A percentile compares a stretch with the other conserved stretches of the same genome.
Evolutionary conservation across 2,888 invertebrate genomes (phyloP).

Genomic region (Diadegma fenestrale): DNA sequence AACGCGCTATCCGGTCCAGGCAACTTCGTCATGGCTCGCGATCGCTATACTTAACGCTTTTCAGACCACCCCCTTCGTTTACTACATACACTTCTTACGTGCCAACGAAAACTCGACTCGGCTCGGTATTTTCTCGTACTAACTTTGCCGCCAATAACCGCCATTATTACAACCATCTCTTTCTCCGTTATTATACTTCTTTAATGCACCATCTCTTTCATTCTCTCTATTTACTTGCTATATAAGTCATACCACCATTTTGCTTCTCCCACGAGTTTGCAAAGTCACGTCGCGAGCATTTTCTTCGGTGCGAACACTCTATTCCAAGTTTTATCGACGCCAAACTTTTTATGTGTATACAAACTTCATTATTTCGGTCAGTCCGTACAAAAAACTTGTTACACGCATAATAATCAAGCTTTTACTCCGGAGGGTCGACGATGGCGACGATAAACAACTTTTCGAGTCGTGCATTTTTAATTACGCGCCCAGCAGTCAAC

Average conservation of each 20-base stretch:
- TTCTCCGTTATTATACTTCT: constrained; percentile 27
- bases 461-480: too few relatives aligned
- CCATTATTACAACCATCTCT: constrained; percentile 35
- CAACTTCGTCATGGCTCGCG: constrained; percentile 57
- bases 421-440: not conserved
- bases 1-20: constrained; percentile 44
- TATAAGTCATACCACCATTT: not conserved
- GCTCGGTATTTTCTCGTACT: constrained; percentile 36
- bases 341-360: constrained; percentile 1
- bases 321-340: not conserved
- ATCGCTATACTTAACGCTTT: constrained; percentile 34
- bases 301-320: not conserved
- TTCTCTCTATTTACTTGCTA: not conserved
- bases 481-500: too few relatives aligned
- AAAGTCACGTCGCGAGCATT: constrained; percentile 4
- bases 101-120: constrained; percentile 10
- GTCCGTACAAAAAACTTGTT: not conserved
- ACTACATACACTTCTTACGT: constrained; percentile 22
- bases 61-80: constrained; percentile 34
- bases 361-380: not conserved
- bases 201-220: constrained; percentile 24
- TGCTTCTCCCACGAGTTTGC: not conserved
- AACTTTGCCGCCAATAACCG: constrained; percentile 47
- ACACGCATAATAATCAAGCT: not conserved
- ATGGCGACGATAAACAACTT: not conserved